A percentile compares a stretch with the other conserved stretches of the same genome.
Evolutionary conservation across 2,797 vertebrate genomes (phyloP).

Genomic region (Chaetodon trifasciatus): DNA sequence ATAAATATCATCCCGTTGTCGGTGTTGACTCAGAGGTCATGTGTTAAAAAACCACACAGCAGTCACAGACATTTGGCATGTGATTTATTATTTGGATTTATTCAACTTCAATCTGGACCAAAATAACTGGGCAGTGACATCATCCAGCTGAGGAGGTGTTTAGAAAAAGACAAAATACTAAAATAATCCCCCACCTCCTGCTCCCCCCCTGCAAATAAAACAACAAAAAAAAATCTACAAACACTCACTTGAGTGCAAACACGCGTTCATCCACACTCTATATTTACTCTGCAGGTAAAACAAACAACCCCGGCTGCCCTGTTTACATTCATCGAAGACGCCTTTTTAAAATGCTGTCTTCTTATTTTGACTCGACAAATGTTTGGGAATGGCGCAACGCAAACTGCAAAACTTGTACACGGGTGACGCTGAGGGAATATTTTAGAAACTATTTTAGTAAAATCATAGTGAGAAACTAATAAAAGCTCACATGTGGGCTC

Average conservation of each 20-base stretch:
- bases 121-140: constrained; percentile 34
- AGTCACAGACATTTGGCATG: constrained; percentile 42
- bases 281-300: constrained; percentile 52
- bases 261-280: constrained; percentile 29
- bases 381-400: constrained; percentile 50
- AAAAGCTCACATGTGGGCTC: background rate
- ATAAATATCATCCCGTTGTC: background rate
- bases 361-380: constrained; percentile 62
- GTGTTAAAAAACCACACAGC: background rate
- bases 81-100: constrained; percentile 52
- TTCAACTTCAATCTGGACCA: constrained; percentile 26
- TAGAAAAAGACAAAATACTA: constrained; percentile 31
- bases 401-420: constrained; percentile 37
- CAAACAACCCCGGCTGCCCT: constrained; percentile 28
- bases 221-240: constrained; percentile 14
- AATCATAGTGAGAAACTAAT: constrained; percentile 29
- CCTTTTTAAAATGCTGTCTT: constrained; percentile 33
- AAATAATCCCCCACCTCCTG: background rate
- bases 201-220: constrained; percentile 6
- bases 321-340: constrained; percentile 49
- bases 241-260: constrained; percentile 24
- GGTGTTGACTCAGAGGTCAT: constrained; percentile 4
- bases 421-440: constrained; percentile 13
- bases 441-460: constrained; percentile 24
- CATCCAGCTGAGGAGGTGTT: constrained; percentile 19